Base-by-base conservation (phyloP, 2,888 invertebrate genomes). In the Coleophora deauratella region DNA sequence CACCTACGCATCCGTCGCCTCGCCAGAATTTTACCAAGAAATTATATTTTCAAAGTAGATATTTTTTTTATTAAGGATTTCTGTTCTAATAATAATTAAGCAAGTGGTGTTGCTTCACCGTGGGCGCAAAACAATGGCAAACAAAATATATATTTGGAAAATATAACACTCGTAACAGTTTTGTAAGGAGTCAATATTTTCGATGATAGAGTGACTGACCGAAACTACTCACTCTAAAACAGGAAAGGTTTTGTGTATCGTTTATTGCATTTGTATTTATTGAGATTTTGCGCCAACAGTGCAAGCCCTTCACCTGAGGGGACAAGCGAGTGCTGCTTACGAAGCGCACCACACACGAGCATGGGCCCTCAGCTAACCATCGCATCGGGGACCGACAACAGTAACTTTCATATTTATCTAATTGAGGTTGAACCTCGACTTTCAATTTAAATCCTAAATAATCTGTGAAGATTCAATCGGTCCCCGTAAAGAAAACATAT, bases 291-390 rank as follows among this genome's bases (percentile, higher is more conserved):
- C 73, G 72, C 69, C 66, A 55, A 76, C 72, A 75, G 67, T 69
- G 73, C 62, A 76, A 67, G 55, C 59, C 67, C 64, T 68, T 70
- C 66, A 74, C 71, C 72, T 68, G 62, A 62, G 71, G 71, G 64
- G 61, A 56, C 49, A 84, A 84, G 84, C 82, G 80, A 80, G 84
- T 78, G 82, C 73, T 77, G 80, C 73, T 76, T 76, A 73, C 74
- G 60, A 80, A 79, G 84, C 80, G 69, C 74, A 63, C 70, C 67
- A 57, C 59, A 51, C 66, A 64, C 57, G 60, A 42, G 66, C 60
- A 63, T 52, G 71, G 65, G 72, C 65, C 61, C 55, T 52, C 52
- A 58, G 65, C 67, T 71, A 54, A 52, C 60, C 51, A 54, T 64
- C 56, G 59, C 66, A 60, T 54, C 66, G 62, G 72, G 72, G 73